A percentile compares a stretch with the other conserved stretches of the same genome.
phyloP scores from a whole-genome alignment of 2,888 invertebrate species.

The Caenorhabditis sp. region DNA sequence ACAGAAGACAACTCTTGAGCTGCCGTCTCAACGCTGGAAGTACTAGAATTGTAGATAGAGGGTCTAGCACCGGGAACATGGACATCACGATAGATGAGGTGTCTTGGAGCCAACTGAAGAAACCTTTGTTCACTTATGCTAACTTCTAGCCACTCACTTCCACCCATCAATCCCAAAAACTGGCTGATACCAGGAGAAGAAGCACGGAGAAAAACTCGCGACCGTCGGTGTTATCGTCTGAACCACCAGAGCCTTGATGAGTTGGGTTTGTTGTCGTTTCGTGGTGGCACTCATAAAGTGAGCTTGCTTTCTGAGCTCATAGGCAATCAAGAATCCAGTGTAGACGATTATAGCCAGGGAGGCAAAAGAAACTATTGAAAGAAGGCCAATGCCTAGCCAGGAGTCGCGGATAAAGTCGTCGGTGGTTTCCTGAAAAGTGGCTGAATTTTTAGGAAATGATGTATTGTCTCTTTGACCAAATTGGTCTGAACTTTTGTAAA shows the following conservation, averaged over 20 bases:
- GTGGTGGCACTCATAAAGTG: conserved; percentile 15
- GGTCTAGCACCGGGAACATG: conserved; percentile 31
- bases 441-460: too few relatives aligned
- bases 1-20: not conserved
- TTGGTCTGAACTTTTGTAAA: too few relatives aligned
- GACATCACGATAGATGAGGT: conserved; percentile 23
- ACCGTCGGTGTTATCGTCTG: conserved; percentile 30
- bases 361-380: conserved; percentile 19
- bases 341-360: conserved; percentile 3
- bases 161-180: conserved; percentile 39
- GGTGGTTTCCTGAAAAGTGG: conserved; percentile 26
- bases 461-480: not conserved
- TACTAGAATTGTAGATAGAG: conserved; percentile 8
- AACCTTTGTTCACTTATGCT: not conserved
- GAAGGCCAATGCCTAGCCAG: conserved; percentile 21
- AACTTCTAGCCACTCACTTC: not conserved
- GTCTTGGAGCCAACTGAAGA: conserved; percentile 37
- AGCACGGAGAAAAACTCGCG: conserved; percentile 41
- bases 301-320: conserved; percentile 5
- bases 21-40: not conserved
- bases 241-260: conserved; percentile 23
- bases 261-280: conserved; percentile 30
- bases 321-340: not conserved
- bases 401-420: conserved; percentile 1
- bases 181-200: conserved; percentile 44